These are phyloP conservation scores for Channallabes apus DNA, from an alignment of 2,797 vertebrate genomes.

Conservation along the genomic window DNA sequence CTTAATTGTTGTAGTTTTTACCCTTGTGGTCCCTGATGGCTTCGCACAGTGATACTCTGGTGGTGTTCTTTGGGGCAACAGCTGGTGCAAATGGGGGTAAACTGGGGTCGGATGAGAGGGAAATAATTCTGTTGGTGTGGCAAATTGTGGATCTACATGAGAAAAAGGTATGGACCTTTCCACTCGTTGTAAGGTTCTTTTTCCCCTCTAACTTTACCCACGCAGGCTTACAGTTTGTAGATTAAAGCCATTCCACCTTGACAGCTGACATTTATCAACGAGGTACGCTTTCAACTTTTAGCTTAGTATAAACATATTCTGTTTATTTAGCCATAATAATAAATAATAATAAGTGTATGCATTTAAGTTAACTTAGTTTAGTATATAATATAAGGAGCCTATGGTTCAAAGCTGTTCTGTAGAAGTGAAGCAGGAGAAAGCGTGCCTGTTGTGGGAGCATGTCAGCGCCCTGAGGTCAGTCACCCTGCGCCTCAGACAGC, in stretches of 20 bases:
- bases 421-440: constrained; percentile 49
- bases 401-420: neutral
- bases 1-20: constrained; percentile 96
- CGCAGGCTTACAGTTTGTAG: constrained; percentile 28
- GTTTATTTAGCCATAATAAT: too few species aligned
- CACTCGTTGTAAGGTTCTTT: constrained; percentile 71
- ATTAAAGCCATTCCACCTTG: constrained; percentile 54
- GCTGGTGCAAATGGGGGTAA: constrained; percentile 98
- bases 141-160: constrained; percentile 98
- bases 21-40: constrained; percentile 91
- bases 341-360: too few species aligned
- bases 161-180: constrained; percentile 90
- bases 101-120: constrained; percentile 99
- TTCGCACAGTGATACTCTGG: constrained; percentile 92
- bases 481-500: constrained; percentile 60
- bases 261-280: constrained; percentile 70
- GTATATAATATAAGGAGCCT: neutral
- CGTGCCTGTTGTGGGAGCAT: constrained; percentile 72
- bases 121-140: constrained; percentile 99
- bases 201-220: constrained; percentile 3
- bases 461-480: constrained; percentile 64
- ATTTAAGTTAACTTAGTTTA: neutral
- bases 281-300: constrained; percentile 64
- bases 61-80: constrained; percentile 99
- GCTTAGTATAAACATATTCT: too few species aligned